These are phyloP conservation scores for Rutpela maculata DNA, from an alignment of 2,888 invertebrate species.

Conservation along the genomic window DNA sequence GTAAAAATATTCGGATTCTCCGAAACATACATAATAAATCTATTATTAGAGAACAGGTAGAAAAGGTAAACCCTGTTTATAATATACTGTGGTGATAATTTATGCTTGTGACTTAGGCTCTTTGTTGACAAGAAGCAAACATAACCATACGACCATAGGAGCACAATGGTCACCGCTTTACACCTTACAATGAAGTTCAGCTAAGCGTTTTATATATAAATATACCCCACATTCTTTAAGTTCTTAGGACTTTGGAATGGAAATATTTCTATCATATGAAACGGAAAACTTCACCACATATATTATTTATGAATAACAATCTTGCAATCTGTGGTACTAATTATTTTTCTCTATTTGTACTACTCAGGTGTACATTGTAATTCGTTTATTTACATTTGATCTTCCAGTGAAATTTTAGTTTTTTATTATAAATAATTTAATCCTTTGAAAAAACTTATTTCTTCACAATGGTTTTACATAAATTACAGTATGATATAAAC, in stretches of 20 bases:
- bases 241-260: background rate
- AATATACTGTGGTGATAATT: slow-evolving; percentile 43
- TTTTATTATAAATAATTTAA: too few species aligned
- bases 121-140: slow-evolving; percentile 30
- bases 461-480: too few species aligned
- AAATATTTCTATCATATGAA: background rate
- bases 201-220: background rate
- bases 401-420: too few species aligned
- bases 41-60: slow-evolving; percentile 50
- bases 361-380: background rate
- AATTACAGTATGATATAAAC: too few species aligned
- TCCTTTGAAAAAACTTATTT: too few species aligned
- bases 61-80: slow-evolving; percentile 42
- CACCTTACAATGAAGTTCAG: slow-evolving; percentile 7
- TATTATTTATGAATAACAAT: background rate
- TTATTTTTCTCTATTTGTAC: background rate
- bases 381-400: too few species aligned
- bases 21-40: slow-evolving; percentile 44
- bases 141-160: background rate
- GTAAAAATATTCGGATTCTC: slow-evolving; percentile 40
- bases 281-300: background rate
- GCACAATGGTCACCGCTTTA: slow-evolving; percentile 2
- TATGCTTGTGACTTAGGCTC: slow-evolving; percentile 37
- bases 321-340: background rate
- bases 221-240: background rate